Evolutionary conservation across 2,113 vertebrate genomes (phyloP), one percentile per base, ranked within the genome.

Genomic region (Percina caprodes): DNA sequence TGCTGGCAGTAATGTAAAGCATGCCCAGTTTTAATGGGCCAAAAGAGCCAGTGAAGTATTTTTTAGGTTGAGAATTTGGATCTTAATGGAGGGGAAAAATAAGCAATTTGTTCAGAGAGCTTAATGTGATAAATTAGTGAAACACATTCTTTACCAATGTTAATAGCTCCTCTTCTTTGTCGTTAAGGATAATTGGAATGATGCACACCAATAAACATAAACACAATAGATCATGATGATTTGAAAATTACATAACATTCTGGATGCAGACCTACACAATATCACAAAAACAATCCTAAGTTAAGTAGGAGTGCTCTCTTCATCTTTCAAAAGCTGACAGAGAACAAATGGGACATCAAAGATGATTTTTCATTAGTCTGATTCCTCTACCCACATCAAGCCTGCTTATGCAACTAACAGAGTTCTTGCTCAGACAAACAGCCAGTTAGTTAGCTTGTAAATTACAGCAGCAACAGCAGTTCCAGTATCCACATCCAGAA

Each of bases 361-460:
- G 83, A 80, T 1, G 39, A 85, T 89, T 88, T 84, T 68, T 80
- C 70, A 83, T 88, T 80, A 85, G 66, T 87, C 86, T 80, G 74
- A 65, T 77, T 89, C 42, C 58, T 87, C 79, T 81, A 60, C 79
- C 78, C 87, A 84, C 88, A 82, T 79, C 81, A 73, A 69, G 62
- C 58, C 67, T 68, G 9, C 82, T 91, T 81, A 89, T 86, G 74
- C 78, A 87, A 92, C 85, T 13, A 4, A 72, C 69, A 33, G 75
- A 79, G 75, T 76, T 85, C 78, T 69, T 65, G 68, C 70, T 82
- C 55, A 70, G 72, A 86, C 83, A 77, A 74, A 79, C 74, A 71
- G 90, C 82, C 86, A 84, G 69, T 79, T 69, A 33, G 75, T 82
- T 86, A 61, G 55, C 74, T 85, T 75, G 66, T 78, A 68, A 51